Percentiles rank a stretch among this genome's conserved stretches.
Conservation (phyloP, 2,888 invertebrate species). For the Euclidia mi region DNA sequence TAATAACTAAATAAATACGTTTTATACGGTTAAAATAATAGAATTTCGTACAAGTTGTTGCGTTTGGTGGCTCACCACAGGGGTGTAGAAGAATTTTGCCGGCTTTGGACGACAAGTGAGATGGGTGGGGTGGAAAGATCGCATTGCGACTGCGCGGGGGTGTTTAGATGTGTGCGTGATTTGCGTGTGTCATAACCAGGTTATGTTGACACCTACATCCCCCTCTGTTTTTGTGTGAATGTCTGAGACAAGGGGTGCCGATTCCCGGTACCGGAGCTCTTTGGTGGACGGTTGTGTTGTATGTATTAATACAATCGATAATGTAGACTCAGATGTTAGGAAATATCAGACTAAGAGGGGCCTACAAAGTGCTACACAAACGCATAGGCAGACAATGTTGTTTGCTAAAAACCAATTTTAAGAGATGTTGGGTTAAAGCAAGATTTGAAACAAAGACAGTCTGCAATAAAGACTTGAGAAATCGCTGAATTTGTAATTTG, state of each 20-base stretch:
- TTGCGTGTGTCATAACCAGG: constrained; percentile 75
- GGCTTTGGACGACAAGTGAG: constrained; percentile 78
- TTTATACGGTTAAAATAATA: constrained; percentile 59
- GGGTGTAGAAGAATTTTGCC: constrained; percentile 87
- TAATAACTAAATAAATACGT: constrained; percentile 54
- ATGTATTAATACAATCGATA: constrained; percentile 87
- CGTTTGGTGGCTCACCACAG: constrained; percentile 81
- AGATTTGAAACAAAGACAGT: constrained; percentile 18
- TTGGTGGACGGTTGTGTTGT: constrained; percentile 59
- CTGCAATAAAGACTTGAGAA: no score
- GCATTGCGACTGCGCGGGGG: constrained; percentile 81
- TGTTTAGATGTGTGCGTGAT: constrained; percentile 76
- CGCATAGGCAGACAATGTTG: constrained; percentile 57
- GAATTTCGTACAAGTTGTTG: constrained; percentile 78
- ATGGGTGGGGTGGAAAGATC: constrained; percentile 80
- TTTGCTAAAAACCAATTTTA: constrained; percentile 28
- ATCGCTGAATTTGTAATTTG: no score
- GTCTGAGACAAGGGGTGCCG: constrained; percentile 53
- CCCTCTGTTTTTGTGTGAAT: constrained; percentile 42
- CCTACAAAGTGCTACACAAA: constrained; percentile 68
- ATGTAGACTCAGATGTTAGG: constrained; percentile 81
- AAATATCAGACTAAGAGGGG: constrained; percentile 86
- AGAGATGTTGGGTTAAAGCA: no score
- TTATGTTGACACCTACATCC: constrained; percentile 65
- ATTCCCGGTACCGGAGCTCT: constrained; percentile 68